Evolutionary conservation across 2,797 vertebrate genomes (phyloP), one percentile per base, ranked within the genome.

Genomic region (Hypotaenidia okinawae): DNA sequence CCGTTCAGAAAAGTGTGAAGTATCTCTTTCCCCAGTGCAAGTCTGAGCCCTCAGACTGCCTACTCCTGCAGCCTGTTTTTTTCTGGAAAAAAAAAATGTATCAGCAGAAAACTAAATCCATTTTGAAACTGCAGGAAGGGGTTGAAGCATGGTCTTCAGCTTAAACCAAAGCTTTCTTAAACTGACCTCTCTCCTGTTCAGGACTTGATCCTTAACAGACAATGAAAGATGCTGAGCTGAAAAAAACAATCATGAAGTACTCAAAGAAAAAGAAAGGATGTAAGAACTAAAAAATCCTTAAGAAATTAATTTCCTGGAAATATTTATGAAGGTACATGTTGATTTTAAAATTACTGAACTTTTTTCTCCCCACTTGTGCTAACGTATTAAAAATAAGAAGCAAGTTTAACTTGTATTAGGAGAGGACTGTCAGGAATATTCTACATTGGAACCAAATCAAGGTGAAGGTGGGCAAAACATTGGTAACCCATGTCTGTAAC

Each of bases 281-380:
- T 0, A 4, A 77, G 15, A 77, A 54, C 28, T 41, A 12, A 64
- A 58, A n/a, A 68, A 57, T 37, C 23, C 30, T 74, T 49, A 74
- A 45, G 12, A 79, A 66, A 87, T 49, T 22, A 7, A 43, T 51
- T 57, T 30, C 35, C 19, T 61, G 39, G 15, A 70, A 70, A 63
- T 87, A 19, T 28, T 68, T 61, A 47, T 24, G 15, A 25, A 64
- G 25, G 23, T 45, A 37, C 7, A n/a, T 57, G 84, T 92, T 82
- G 39, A 67, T 78, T 90, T 70, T 72, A 78, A 45, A 58, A 54
- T 14, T 62, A 69, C 30, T 6, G 11, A 62, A 25, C 55, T 23
- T 41, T 7, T 10, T n/a, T 3, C 2, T 14, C 6, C 10, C n/a
- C 11, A 9, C 13, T 72, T 10, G 15, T 1, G 0, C 28, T 52